Evolutionary conservation across 2,888 invertebrate genomes (phyloP).

Genomic region (Argyresthia goedartella): DNA sequence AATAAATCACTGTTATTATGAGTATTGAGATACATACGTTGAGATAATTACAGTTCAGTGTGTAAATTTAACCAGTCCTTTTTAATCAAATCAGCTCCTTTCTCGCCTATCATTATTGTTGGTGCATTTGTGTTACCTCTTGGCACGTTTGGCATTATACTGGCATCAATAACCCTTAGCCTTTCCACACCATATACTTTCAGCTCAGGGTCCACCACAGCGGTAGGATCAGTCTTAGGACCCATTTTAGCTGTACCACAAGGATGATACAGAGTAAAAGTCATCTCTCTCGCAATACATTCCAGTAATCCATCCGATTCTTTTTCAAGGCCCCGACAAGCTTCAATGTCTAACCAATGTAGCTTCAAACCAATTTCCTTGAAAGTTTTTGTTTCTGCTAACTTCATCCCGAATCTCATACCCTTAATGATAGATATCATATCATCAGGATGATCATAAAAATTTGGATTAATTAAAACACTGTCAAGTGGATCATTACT

Average conservation of each 20-base stretch:
- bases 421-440: conserved; percentile 31
- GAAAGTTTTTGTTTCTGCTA: conserved; percentile 33
- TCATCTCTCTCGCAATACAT: conserved; percentile 32
- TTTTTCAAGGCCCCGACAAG: conserved; percentile 28
- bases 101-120: conserved; percentile 75
- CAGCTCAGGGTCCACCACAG: conserved; percentile 71
- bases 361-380: conserved; percentile 27
- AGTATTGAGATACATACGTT: too few relatives aligned
- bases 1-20: too few relatives aligned
- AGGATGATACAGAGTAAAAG: conserved; percentile 76
- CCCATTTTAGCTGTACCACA: conserved; percentile 77
- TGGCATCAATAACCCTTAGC: conserved; percentile 74
- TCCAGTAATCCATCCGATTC: conserved; percentile 29
- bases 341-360: conserved; percentile 36
- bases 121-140: conserved; percentile 75
- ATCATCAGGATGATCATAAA: conserved; percentile 70
- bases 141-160: conserved; percentile 74
- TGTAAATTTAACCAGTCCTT: conserved; percentile 46
- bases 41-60: too few relatives aligned
- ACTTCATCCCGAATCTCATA: conserved; percentile 20
- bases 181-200: conserved; percentile 62
- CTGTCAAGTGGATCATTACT: conserved; percentile 67
- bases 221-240: conserved; percentile 36
- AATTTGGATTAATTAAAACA: conserved; percentile 73
- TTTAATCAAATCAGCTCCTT: conserved; percentile 74